A percentile compares a stretch with the other conserved stretches of the same genome.
Evolutionary conservation across 2,113 vertebrate species (phyloP).

Genomic region (Hepsetus odoe): DNA sequence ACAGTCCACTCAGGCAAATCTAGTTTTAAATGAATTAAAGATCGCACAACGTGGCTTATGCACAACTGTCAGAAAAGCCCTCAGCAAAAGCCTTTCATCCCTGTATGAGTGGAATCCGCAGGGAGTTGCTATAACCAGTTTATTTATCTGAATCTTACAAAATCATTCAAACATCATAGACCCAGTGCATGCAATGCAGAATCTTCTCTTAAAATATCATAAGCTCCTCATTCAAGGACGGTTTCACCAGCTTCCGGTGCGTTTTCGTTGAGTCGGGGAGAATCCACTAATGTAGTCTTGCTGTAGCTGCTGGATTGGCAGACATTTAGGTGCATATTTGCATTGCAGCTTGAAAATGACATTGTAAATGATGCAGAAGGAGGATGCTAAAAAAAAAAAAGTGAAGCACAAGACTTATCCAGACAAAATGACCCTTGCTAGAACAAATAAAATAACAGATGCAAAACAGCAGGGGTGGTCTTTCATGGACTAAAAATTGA

Average conservation of each 20-base stretch:
- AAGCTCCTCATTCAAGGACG: slow-evolving; percentile 11
- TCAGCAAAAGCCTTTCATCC: slow-evolving; percentile 23
- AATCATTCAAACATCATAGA: background rate
- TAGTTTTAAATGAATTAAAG: slow-evolving; percentile 51
- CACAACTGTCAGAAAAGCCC: slow-evolving; percentile 48
- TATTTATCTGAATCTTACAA: background rate
- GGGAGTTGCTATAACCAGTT: slow-evolving; percentile 9
- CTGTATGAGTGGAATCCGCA: background rate
- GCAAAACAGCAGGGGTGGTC: background rate
- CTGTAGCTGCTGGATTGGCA: background rate
- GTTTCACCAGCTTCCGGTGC: slow-evolving; percentile 21
- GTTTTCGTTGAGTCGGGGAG: slow-evolving; percentile 3
- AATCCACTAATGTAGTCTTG: background rate
- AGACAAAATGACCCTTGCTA: too few species aligned
- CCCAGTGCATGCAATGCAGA: slow-evolving; percentile 7
- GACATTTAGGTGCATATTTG: background rate
- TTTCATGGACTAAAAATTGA: too few species aligned
- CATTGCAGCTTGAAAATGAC: background rate
- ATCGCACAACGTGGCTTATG: slow-evolving; percentile 50
- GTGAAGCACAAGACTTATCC: background rate
- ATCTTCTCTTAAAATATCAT: slow-evolving; percentile 13
- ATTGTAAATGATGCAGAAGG: background rate
- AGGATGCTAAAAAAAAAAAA: too few species aligned
- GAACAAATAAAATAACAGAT: too few species aligned
- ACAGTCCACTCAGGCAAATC: slow-evolving; percentile 39